phyloP scores from a whole-genome alignment of 2,888 invertebrate species.

The Aromia moschata region DNA sequence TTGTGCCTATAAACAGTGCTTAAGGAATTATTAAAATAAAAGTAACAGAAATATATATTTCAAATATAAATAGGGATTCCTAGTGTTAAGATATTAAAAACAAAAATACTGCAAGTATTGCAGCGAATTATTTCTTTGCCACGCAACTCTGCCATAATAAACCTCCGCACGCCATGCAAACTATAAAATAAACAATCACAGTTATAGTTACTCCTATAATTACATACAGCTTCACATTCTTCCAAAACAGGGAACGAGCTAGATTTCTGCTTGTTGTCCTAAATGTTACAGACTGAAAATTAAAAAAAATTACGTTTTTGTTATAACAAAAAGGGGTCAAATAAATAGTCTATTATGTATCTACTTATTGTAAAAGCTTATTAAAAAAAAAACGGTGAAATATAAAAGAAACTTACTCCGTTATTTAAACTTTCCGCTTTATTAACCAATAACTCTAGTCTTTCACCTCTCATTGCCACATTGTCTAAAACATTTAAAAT shows the following conservation, averaged over 20 bases:
- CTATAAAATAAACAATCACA: slow-evolving; percentile 82
- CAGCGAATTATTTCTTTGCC: slow-evolving; percentile 50
- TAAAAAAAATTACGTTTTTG: not conserved
- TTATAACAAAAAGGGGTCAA: not conserved
- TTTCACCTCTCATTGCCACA: slow-evolving; percentile 89
- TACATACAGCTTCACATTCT: slow-evolving; percentile 89
- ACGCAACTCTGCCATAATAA: slow-evolving; percentile 78
- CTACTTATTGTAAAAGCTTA: no score
- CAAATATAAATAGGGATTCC: no score
- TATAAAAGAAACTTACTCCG: slow-evolving; percentile 76
- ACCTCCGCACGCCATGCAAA: slow-evolving; percentile 89
- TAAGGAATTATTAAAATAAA: no score
- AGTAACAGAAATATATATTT: no score
- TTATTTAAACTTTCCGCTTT: slow-evolving; percentile 91
- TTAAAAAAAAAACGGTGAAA: slow-evolving; percentile 1
- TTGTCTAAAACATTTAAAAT: no score
- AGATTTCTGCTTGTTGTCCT: slow-evolving; percentile 85
- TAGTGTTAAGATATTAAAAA: no score
- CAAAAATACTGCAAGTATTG: no score
- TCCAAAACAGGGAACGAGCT: slow-evolving; percentile 91
- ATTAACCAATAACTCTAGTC: slow-evolving; percentile 88
- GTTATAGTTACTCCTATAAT: slow-evolving; percentile 73
- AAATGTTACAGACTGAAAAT: slow-evolving; percentile 84
- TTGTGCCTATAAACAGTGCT: no score
- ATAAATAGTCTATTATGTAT: not conserved